Evolutionary conservation across 1,140 invertebrate genomes (phyloP).

Genomic region (Macrotrachela quadricornifera): DNA sequence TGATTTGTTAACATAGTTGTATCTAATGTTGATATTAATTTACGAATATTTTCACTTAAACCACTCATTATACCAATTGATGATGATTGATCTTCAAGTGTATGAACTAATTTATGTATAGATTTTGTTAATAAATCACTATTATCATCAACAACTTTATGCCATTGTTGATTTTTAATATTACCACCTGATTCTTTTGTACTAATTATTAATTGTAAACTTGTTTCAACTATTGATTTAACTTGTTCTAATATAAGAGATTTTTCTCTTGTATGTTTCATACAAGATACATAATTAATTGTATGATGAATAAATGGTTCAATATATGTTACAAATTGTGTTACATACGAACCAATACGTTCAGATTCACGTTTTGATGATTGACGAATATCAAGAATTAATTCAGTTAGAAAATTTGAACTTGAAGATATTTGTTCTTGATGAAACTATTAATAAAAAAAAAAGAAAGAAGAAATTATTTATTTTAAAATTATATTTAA

Average conservation of each 20-base stretch:
- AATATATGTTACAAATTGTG: no score
- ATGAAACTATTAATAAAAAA: no score
- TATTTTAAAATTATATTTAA: no score
- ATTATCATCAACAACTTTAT: conserved; percentile 60
- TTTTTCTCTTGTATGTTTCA: no score
- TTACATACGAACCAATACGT: no score
- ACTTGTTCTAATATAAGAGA: conserved; percentile 49
- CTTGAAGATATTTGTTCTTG: no score
- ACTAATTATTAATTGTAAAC: conserved; percentile 57
- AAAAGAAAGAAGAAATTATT: no score
- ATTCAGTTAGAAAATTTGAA: no score
- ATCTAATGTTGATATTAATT: conserved; percentile 51
- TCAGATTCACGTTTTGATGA: no score
- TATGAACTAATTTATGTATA: conserved; percentile 53
- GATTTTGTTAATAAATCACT: conserved; percentile 54
- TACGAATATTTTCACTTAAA: conserved; percentile 65
- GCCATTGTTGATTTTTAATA: conserved; percentile 49
- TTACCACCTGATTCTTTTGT: conserved; percentile 78
- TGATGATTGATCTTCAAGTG: conserved; percentile 58
- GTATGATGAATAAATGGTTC: no score
- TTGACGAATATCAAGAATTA: no score
- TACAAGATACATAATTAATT: no score
- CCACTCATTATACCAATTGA: conserved; percentile 53
- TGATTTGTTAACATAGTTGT: conserved; percentile 21
- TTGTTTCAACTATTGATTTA: conserved; percentile 75